These are phyloP conservation scores for Halcyon chelicuti DNA, from an alignment of 2,797 vertebrate species.

Conservation along the genomic window DNA sequence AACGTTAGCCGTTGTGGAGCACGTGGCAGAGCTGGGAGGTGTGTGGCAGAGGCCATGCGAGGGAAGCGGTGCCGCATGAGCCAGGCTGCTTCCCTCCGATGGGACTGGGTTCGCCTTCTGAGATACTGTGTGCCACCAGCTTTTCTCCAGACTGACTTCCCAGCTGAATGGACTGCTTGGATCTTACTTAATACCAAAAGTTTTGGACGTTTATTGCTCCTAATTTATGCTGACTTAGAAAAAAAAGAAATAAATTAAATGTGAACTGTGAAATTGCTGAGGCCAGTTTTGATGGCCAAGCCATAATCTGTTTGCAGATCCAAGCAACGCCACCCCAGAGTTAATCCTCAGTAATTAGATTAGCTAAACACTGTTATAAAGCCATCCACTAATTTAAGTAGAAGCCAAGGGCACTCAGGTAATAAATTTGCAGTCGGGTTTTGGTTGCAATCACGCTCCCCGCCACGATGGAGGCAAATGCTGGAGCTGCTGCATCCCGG, in stretches of 20 bases:
- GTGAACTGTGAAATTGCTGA: background rate
- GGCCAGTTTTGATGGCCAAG: background rate
- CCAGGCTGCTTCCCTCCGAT: background rate
- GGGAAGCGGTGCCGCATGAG: background rate
- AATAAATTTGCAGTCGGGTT: background rate
- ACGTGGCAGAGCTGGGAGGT: background rate
- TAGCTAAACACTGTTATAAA: background rate
- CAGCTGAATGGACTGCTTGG: background rate
- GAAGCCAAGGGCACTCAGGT: background rate
- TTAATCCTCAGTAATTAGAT: background rate
- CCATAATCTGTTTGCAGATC: background rate
- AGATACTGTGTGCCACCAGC: background rate
- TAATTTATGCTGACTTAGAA: background rate
- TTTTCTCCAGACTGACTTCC: background rate
- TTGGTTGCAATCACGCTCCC: background rate
- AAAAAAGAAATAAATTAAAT: too few relatives aligned
- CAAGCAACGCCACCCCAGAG: background rate
- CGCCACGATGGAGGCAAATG: fast-evolving
- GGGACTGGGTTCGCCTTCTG: background rate
- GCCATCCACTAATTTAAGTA: background rate
- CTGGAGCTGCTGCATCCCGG: background rate
- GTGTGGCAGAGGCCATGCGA: background rate
- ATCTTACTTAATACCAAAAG: background rate
- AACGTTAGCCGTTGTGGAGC: fast-evolving
- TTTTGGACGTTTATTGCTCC: background rate